Conservation (phyloP, 2,797 vertebrate genomes). For the Clarias fuscus region DNA sequence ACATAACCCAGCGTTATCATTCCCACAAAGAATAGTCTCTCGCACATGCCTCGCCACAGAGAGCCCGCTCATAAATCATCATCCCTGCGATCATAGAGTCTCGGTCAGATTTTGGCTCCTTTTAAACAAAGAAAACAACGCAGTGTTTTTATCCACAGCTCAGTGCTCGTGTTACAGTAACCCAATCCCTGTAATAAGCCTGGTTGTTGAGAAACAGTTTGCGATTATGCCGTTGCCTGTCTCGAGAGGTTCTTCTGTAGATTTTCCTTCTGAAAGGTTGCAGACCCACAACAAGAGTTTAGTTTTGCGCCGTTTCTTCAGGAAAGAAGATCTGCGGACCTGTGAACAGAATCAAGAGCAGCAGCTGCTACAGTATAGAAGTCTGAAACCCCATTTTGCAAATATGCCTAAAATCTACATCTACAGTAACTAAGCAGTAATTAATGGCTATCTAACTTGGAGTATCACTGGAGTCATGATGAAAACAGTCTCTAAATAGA, state of each 20-base stretch:
- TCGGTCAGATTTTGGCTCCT: conserved; percentile 26
- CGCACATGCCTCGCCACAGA: conserved; percentile 33
- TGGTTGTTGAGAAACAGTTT: conserved; percentile 24
- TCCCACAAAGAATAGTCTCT: conserved; percentile 27
- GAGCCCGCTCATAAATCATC: conserved; percentile 26
- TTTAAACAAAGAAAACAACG: conserved; percentile 32
- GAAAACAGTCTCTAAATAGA: too few species aligned
- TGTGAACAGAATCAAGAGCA: neutral
- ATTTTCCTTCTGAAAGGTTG: neutral
- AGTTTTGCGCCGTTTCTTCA: conserved; percentile 6
- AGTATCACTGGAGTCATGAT: too few species aligned
- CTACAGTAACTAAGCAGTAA: too few species aligned
- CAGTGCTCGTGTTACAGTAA: conserved; percentile 15
- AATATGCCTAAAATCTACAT: neutral
- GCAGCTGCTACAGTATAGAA: neutral
- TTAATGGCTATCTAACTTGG: too few species aligned
- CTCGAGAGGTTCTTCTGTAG: neutral
- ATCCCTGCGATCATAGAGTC: conserved; percentile 16
- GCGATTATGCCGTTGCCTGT: conserved; percentile 11
- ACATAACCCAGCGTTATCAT: conserved; percentile 35
- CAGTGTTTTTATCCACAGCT: conserved; percentile 7
- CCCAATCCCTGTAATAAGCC: neutral
- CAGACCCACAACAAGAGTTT: neutral
- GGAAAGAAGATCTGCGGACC: neutral
- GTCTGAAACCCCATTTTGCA: neutral